Evolutionary conservation across 2,113 vertebrate genomes (phyloP).

Genomic region (Mormyrus lacerda): DNA sequence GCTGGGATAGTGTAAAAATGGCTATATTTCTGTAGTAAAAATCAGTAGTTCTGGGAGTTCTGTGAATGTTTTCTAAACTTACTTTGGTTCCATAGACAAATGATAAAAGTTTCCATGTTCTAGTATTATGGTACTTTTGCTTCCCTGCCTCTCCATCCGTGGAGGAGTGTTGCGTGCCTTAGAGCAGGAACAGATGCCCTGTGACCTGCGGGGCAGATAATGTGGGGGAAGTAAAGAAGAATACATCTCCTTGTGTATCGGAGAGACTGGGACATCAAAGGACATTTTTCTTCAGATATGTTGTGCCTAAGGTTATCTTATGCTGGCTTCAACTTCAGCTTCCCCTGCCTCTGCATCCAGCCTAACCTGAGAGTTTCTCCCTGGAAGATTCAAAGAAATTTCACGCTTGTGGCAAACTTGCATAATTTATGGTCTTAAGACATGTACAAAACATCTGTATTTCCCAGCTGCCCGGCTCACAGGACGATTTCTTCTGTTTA

Average conservation of each 20-base stretch:
- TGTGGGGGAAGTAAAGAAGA: background rate
- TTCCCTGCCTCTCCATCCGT: constrained; percentile 25
- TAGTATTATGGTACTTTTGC: background rate
- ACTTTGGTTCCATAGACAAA: constrained; percentile 26
- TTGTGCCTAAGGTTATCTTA: background rate
- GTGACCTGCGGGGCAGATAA: background rate
- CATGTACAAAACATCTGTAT: too few species aligned
- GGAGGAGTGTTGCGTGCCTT: too few species aligned
- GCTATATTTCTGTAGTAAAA: background rate
- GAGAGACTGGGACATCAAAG: background rate
- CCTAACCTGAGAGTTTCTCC: background rate
- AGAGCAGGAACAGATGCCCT: background rate
- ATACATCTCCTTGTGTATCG: background rate
- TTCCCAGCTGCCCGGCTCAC: background rate
- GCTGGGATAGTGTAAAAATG: background rate
- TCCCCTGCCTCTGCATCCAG: background rate
- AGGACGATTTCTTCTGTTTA: background rate
- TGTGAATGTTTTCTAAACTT: constrained; percentile 43
- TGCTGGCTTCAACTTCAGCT: background rate
- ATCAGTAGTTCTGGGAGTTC: background rate
- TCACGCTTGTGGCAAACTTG: background rate
- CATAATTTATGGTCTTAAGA: background rate
- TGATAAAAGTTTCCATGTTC: background rate
- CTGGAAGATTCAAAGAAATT: background rate
- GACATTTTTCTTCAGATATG: background rate